phyloP scores from a whole-genome alignment of 2,888 invertebrate genomes.

The Saturnia japonica region DNA sequence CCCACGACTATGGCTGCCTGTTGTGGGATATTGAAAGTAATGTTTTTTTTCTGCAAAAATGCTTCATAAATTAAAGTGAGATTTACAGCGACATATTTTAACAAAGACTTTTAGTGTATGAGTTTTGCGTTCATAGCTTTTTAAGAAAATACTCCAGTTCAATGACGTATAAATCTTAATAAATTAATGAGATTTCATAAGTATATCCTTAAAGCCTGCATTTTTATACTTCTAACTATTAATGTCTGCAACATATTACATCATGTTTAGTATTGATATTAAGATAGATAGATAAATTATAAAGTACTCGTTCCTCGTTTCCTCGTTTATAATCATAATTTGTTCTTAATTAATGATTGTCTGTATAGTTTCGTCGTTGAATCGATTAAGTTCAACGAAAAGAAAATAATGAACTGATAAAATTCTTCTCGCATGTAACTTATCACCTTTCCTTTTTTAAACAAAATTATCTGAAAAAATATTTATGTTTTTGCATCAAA shows the following conservation, averaged over 20 bases:
- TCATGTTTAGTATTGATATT: not conserved
- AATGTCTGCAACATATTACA: not conserved
- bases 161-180: not conserved
- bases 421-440: not conserved
- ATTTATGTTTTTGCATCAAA: conserved; percentile 17
- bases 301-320: no score
- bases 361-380: no score
- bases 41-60: conserved; percentile 35
- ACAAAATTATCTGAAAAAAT: not conserved
- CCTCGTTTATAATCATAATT: no score
- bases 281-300: no score
- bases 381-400: not conserved
- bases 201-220: not conserved
- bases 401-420: not conserved
- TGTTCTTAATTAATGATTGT: no score
- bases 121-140: not conserved
- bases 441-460: not conserved
- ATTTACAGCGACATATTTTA: conserved; percentile 35
- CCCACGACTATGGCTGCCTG: conserved; percentile 23
- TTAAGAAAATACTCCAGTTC: not conserved
- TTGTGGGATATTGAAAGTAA: conserved; percentile 38
- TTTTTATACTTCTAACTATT: not conserved
- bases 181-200: no score
- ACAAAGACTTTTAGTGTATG: not conserved
- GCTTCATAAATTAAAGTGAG: conserved; percentile 36